Evolutionary conservation across 2,797 vertebrate genomes (phyloP), one percentile per base, ranked within the genome.

Genomic region (Jordanella pulchra): DNA sequence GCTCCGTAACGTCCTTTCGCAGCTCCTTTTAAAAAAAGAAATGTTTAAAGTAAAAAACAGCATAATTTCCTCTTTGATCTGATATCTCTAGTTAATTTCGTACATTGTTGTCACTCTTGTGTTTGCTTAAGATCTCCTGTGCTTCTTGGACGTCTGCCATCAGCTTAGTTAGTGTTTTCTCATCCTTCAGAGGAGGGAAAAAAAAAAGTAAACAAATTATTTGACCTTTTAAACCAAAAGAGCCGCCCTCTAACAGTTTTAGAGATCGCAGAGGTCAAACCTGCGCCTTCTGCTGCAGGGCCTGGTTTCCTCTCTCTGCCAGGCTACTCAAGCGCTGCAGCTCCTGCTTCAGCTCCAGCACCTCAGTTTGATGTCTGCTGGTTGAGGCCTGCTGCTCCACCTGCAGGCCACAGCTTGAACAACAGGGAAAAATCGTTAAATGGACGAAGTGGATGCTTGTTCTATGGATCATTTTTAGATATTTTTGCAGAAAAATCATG

Each of bases 241-340:
- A 7, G 1, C 1, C 1, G 0, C 4, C 17, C 7, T 3, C 0
- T 25, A 21, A 5, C 11, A 13, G 25, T 48, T 25, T 30, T 2
- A 48, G 68, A 35, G 25, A 35, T 35, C 30, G 12, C 17, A 17
- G n/a, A 3, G 42, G 27, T 39, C 28, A 72, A 45, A 98, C 97
- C 95, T 96, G 94, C 15, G 92, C 79, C 85, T 95, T 95, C 84
- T 95, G 89, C 86, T 94, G 95, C 82, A 97, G 84, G 0, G 85
- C 84, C 74, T 89, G 91, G 48, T 92, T 94, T 78, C 96, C 90
- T 67, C 86, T 95, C 53, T 95, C 86, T 0, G 91, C 87, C 85
- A 91, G 92, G 25, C 76, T 84, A 72, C 91, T 93, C 30, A 96
- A 91, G 6, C 81, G 56, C 0, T 88, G 87, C 3, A 95, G 80